Evolutionary conservation across 2,113 vertebrate genomes (phyloP).

Genomic region (Brachypteracias leptosomus): DNA sequence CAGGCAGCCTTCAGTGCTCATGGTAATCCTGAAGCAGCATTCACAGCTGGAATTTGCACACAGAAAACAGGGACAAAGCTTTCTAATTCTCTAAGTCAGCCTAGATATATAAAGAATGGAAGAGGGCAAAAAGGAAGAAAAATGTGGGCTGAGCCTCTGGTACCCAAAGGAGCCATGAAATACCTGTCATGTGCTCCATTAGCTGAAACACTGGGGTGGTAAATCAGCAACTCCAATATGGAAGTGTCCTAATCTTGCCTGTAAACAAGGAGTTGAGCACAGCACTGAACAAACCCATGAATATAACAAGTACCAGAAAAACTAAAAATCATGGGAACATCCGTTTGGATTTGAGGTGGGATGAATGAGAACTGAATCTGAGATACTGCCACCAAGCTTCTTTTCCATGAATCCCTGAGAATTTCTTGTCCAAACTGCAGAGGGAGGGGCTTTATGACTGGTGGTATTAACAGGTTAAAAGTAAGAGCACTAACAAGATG

Average conservation of each 20-base stretch:
- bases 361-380: neutral
- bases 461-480: neutral
- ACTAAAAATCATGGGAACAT: neutral
- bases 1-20: neutral
- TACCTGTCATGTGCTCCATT: neutral
- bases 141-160: neutral
- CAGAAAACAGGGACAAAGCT: neutral
- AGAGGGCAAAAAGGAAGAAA: neutral
- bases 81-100: neutral
- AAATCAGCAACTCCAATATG: neutral
- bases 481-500: neutral
- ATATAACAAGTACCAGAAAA: neutral
- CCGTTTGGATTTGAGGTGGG: neutral
- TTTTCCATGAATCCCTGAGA: neutral
- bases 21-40: neutral
- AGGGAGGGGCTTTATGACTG: neutral
- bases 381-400: neutral
- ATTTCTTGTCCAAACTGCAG: neutral
- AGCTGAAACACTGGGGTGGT: neutral
- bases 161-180: neutral
- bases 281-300: neutral
- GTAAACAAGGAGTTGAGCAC: neutral
- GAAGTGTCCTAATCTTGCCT: neutral
- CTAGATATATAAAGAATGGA: neutral
- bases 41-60: neutral